These are phyloP conservation scores for Cryptoprocta ferox DNA, from an alignment of 2,797 vertebrate genomes.

Conservation along the genomic window DNA sequence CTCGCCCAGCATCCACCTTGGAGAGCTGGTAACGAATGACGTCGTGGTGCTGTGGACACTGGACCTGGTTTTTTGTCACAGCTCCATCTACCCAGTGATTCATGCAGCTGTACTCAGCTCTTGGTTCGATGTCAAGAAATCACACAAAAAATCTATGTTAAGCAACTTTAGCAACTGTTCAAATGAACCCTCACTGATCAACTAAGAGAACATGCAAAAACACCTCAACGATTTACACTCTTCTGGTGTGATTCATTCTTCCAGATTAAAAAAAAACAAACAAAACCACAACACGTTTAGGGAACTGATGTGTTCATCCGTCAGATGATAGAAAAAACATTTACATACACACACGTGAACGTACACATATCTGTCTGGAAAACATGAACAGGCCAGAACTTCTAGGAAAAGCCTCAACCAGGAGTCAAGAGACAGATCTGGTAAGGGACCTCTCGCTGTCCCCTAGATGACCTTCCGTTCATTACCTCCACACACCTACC, in stretches of 20 bases:
- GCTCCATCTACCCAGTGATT: not conserved
- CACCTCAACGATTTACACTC: not conserved
- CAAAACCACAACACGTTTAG: not conserved
- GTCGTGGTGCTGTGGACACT: not conserved
- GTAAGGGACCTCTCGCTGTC: not conserved
- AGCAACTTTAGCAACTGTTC: not conserved
- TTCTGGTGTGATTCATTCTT: constrained; percentile 12
- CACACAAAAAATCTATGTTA: not conserved
- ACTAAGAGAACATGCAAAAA: not conserved
- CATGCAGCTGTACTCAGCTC: not conserved
- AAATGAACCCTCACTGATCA: not conserved
- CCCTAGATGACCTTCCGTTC: not conserved
- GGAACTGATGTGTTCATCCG: not conserved
- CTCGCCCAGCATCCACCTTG: not conserved
- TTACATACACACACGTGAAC: not conserved
- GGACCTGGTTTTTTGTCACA: not conserved
- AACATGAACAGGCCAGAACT: not conserved
- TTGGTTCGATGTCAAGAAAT: constrained; percentile 5
- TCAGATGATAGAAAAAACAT: not conserved
- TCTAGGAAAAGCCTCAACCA: not conserved
- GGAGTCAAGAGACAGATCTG: not conserved
- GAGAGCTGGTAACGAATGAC: not conserved
- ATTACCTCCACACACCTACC: not conserved
- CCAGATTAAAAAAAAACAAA: not conserved
- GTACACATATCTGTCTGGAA: not conserved